phyloP scores from a whole-genome alignment of 2,888 invertebrate species.

The Latrodectus elegans region DNA sequence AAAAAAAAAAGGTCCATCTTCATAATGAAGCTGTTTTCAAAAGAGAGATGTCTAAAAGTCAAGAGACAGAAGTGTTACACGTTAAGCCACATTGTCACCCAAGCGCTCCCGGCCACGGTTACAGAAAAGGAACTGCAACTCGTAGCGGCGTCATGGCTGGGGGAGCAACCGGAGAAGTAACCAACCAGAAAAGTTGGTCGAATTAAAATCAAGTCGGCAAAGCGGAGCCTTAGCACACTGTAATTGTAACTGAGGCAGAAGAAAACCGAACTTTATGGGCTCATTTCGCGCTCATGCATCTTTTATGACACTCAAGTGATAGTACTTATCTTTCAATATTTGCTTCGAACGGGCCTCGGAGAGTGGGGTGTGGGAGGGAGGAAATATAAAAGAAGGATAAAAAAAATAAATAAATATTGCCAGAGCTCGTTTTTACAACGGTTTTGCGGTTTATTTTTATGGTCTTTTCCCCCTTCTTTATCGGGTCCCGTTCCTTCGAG shows the following conservation, averaged over 20 bases:
- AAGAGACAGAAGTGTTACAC: not conserved
- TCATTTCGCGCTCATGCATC: conserved; percentile 61
- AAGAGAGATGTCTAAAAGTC: not conserved
- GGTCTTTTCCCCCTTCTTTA: conserved; percentile 39
- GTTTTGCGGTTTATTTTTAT: conserved; percentile 59
- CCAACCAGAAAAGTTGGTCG: conserved; percentile 53
- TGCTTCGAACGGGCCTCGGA: conserved; percentile 27
- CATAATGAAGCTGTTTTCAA: not conserved
- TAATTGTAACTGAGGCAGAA: conserved; percentile 57
- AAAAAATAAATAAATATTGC: conserved; percentile 22
- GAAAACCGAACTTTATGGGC: conserved; percentile 53
- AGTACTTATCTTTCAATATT: conserved; percentile 67
- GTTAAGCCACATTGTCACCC: not conserved
- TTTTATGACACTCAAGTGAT: conserved; percentile 58
- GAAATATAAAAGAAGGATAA: conserved; percentile 4
- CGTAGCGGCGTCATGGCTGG: not conserved
- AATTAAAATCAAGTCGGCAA: conserved; percentile 58
- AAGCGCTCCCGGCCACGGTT: not conserved
- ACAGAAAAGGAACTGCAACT: not conserved
- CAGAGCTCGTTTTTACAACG: conserved; percentile 50
- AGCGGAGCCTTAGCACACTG: conserved; percentile 14
- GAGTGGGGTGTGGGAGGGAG: not conserved
- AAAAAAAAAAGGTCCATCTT: not conserved
- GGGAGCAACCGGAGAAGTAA: conserved; percentile 10
- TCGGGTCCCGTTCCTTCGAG: conserved; percentile 36